Conservation (phyloP, 2,888 invertebrate genomes). For the Lasioglossum figueresi region DNA sequence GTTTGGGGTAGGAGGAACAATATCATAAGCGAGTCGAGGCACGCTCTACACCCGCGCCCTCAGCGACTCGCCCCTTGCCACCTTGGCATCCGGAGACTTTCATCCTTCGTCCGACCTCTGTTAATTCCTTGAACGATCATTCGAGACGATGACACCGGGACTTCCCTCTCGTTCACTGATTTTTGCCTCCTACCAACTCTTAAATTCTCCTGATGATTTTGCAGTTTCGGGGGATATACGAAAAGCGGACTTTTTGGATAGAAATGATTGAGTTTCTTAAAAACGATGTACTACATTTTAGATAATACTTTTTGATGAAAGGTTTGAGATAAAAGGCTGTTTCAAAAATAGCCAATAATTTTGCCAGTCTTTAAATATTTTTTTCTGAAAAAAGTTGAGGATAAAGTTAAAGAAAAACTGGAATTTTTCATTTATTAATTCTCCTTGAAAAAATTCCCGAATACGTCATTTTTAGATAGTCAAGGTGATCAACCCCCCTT, state of each 20-base stretch:
- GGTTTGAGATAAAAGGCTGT: too few species aligned
- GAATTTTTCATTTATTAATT: neutral
- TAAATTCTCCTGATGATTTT: too few species aligned
- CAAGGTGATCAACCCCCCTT: too few species aligned
- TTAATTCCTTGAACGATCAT: slow-evolving; percentile 62
- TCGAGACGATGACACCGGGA: slow-evolving; percentile 37
- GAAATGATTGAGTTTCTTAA: too few species aligned
- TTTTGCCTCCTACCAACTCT: neutral
- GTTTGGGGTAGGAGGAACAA: slow-evolving; percentile 63
- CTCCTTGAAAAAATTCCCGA: neutral
- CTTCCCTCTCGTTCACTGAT: neutral
- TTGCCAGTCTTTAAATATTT: too few species aligned
- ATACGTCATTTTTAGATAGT: neutral
- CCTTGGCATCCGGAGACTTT: slow-evolving; percentile 48
- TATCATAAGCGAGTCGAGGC: slow-evolving; percentile 78
- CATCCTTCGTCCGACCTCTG: slow-evolving; percentile 58
- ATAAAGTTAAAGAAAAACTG: too few species aligned
- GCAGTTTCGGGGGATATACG: too few species aligned
- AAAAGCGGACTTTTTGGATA: too few species aligned
- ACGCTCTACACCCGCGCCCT: slow-evolving; percentile 68
- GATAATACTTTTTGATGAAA: too few species aligned
- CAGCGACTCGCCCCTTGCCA: slow-evolving; percentile 59
- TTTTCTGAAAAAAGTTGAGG: too few species aligned
- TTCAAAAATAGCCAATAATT: too few species aligned
- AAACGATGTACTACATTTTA: too few species aligned